Base-by-base conservation (phyloP, 2,888 invertebrate genomes). In the Lycia hirtaria region DNA sequence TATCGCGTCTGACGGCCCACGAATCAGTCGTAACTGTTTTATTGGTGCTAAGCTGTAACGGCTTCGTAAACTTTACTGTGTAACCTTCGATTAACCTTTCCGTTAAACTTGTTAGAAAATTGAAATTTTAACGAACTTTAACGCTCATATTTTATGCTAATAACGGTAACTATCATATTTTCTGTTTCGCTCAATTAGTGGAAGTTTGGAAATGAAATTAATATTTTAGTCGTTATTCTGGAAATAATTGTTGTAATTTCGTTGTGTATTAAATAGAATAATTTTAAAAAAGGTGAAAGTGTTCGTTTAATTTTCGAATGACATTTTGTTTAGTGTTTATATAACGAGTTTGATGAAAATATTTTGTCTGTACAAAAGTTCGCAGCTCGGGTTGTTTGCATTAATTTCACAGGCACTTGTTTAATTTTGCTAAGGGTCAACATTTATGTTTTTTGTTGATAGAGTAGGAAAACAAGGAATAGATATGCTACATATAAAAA, bases 1-100 rank as follows among this genome's bases (percentile, higher is more conserved):
- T 68, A 64, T 66, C 63, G 41, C 45, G 28, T 38, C 40, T 43
- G 35, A 57, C 28, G 45, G 62, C 68, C 65, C 51, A 71, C 68
- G 61, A 49, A 56, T 58, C 59, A 63, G 61, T 69, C 60, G 67
- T 60, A 63, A 65, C 53, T 50, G 43, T 63, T 62, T 64, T 69
- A 68, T 56, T 67, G 58, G 22, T 44, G 32, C 60, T 61, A 60
- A 51, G 52, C 48, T 47, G 49, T 65, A 64, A 63, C 64, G 56
- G 57, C 28, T 52, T 53, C 41, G 53, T 56, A 61, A 53, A 57
- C 50, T 51, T 50, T 40, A 28, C 45, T 48, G 28, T 44, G 28
- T 56, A 49, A 53, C 15, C 51, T 47, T 44, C 22, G 49, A 52
- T 33, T 41, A 45, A 28, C 43, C 50, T 58, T 24, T 22, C 6